Base-by-base conservation (phyloP, 2,113 vertebrate genomes). In the Notarius lentiginosus region DNA sequence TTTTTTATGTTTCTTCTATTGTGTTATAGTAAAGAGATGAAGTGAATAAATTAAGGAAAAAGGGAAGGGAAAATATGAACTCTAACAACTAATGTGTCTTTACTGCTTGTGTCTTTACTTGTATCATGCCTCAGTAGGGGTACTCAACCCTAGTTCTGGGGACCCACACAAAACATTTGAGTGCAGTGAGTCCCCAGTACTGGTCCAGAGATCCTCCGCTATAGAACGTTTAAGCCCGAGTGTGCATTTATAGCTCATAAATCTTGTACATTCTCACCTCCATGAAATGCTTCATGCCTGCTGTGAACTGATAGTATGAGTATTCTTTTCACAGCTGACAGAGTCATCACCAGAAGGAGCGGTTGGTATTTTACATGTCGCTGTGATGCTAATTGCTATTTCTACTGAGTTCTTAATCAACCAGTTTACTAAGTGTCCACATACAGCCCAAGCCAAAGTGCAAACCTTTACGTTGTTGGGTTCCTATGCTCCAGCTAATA, bases 281-380 rank as follows among this genome's bases (percentile, higher is more conserved):
- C 34, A 58, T 34, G 27, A 81, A 12, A 7, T 51, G 27, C 27
- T 55, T 65, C 10, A 79, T 66, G 8, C 12, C 24, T 75, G 4
- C n/a, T 47, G 34, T 79, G 30, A 80, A 88, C 80, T 86, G 70
- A 93, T 60, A 83, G 60, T 88, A 68, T 66, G 91, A 88, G 47
- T 86, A 77, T 93, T 87, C 89, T 95, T 91, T 94, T 95, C 90
- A 87, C 95, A 96, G 95, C 93, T 82, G 49, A 91, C 95, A 93
- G 93, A 93, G 90, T 88, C 91, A 86, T 93, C 94, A 91, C 90
- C 94, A 87, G 93, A 88, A 94, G 93, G 86, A 91, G 93, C 92
- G 95, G 95, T 96, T 94, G 91, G 95, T 96, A 95, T 94, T 91
- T 87, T 91, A 75, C 85, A 86, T 88, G 82, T 92, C 92, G 90